A percentile compares a stretch with the other conserved stretches of the same genome.
Conservation (phyloP, 2,888 invertebrate genomes). For the Neoascia interrupta region DNA sequence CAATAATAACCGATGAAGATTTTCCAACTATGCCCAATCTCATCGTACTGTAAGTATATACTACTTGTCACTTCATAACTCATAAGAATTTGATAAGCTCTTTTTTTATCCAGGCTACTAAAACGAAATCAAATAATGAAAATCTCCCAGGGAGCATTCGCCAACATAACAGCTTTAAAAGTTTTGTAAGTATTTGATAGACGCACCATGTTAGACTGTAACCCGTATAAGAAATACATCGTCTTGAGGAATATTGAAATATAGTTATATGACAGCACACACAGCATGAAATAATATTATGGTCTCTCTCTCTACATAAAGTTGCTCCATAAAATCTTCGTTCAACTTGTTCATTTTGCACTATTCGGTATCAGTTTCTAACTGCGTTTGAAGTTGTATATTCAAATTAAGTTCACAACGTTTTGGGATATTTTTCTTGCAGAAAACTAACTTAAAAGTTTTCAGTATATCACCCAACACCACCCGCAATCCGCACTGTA, state of each 20-base stretch:
- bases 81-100: too few relatives aligned
- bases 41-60: constrained; percentile 87
- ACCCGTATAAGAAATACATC: too few relatives aligned
- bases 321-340: constrained; percentile 50
- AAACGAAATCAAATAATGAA: constrained; percentile 90
- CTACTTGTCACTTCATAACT: too few relatives aligned
- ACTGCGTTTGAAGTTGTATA: constrained; percentile 9
- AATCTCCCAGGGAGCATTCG: constrained; percentile 89
- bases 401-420: constrained; percentile 37
- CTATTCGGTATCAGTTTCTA: constrained; percentile 18
- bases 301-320: too few relatives aligned
- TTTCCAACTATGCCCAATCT: constrained; percentile 87
- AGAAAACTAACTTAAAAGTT: constrained; percentile 43
- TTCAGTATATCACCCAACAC: constrained; percentile 11
- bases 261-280: too few relatives aligned
- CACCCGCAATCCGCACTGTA: too few relatives aligned
- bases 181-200: constrained; percentile 89
- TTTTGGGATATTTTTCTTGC: constrained; percentile 29
- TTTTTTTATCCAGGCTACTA: constrained; percentile 85
- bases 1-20: constrained; percentile 84
- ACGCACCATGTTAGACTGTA: too few relatives aligned
- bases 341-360: constrained; percentile 56
- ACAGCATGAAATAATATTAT: too few relatives aligned
- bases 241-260: too few relatives aligned
- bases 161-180: constrained; percentile 87